Base-by-base conservation (phyloP, 2,888 invertebrate species). In the Cordilura impudica region DNA sequence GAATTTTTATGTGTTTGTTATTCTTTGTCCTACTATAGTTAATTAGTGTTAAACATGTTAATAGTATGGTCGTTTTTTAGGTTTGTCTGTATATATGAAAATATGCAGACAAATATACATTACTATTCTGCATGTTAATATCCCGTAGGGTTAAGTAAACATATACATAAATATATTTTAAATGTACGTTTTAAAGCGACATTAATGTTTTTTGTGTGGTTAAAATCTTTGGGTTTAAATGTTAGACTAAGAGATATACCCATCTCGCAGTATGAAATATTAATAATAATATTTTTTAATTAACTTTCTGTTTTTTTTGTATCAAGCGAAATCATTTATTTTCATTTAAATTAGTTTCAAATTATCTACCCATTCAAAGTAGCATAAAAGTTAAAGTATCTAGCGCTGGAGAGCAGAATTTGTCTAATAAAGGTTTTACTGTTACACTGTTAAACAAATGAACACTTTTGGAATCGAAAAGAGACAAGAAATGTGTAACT, bases 21-120 rank as follows among this genome's bases (percentile, higher is more conserved):
- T n/a, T n/a, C n/a, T 45, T 49, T 39, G 12, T 39, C 39, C 14
- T 49, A 56, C 19, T 65, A 49, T 19, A 75, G 61, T 56, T 75
- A 75, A 75, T 75, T 75, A 69, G 61, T 47, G 43, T 69, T 75
- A 18, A 67, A 69, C 61, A 75, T 75, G 67, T 61, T 58, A 66
- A 54, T 72, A n/a, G n/a, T n/a, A n/a, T n/a, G n/a, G n/a, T n/a
- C n/a, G n/a, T 45, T 54, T 63, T 35, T 31, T 16, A 31, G 54
- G 23, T 51, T 60, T 16, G 31, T 23, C 18, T 43, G 45, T 21
- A 31, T 23, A 71, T 54, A 71, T 61, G 26, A 61, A 19, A 7
- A 1, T 16, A 61, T 6, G 10, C 14, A 18, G 16, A 35, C 47
- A 56, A 65, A 19, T 16, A 54, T 47, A 61, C 39, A 43, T 63